Evolutionary conservation across 2,797 vertebrate genomes (phyloP).

Genomic region (Coendou prehensilis): DNA sequence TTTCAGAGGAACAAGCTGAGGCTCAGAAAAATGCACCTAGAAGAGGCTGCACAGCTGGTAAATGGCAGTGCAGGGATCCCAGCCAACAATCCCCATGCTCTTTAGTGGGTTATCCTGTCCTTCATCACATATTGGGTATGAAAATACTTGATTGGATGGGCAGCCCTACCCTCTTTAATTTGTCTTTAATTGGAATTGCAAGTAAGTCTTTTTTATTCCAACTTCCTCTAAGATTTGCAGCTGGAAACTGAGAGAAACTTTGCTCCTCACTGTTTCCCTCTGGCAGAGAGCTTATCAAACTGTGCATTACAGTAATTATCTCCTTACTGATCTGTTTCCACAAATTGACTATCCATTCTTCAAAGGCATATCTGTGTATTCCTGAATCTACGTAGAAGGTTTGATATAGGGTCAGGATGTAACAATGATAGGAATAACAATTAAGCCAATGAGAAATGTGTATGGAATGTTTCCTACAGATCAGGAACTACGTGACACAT

Average conservation of each 20-base stretch:
- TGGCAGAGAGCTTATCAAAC: slow-evolving; percentile 36
- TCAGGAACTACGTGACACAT: too few relatives aligned
- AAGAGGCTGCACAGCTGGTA: background rate
- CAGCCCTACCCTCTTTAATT: background rate
- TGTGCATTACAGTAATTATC: slow-evolving; percentile 32
- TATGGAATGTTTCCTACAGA: background rate
- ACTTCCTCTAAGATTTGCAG: background rate
- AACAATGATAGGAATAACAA: background rate
- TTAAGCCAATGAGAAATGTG: background rate
- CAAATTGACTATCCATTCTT: slow-evolving; percentile 8
- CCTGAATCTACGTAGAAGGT: background rate
- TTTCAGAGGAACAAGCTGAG: background rate
- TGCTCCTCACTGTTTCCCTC: slow-evolving; percentile 23
- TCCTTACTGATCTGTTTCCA: slow-evolving; percentile 30
- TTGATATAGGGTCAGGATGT: background rate
- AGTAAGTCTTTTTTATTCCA: background rate
- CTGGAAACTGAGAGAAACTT: slow-evolving; percentile 32
- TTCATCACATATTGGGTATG: background rate
- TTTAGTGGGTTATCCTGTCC: background rate
- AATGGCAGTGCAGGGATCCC: rapidly evolving
- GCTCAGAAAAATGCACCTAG: background rate
- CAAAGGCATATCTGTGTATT: background rate
- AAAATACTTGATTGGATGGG: background rate
- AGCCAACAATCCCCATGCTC: background rate
- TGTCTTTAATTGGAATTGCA: background rate